A percentile compares a stretch with the other conserved stretches of the same genome.
Evolutionary conservation across 2,888 invertebrate genomes (phyloP).

Genomic region (Dolichopus griseipennis): DNA sequence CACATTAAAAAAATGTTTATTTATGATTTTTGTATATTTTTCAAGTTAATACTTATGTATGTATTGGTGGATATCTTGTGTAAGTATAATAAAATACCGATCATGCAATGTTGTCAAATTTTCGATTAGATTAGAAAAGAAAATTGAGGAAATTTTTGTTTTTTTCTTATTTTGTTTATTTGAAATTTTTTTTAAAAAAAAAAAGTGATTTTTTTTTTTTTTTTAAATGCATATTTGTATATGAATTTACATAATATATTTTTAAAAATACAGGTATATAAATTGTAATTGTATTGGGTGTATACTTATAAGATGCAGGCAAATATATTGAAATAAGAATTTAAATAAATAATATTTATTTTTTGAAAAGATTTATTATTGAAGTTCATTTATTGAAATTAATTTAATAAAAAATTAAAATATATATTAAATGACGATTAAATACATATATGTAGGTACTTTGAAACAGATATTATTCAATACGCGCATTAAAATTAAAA

Average conservation of each 20-base stretch:
- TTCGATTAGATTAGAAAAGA: constrained; percentile 2
- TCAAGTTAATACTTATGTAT: too few relatives aligned
- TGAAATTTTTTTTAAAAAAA: not conserved
- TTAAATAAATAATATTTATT: not conserved
- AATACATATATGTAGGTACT: too few relatives aligned
- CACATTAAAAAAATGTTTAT: not conserved
- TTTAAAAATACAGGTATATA: too few relatives aligned
- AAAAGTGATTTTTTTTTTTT: constrained; percentile 1
- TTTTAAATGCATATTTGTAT: not conserved
- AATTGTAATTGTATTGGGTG: not conserved
- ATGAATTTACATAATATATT: not conserved
- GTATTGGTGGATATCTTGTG: too few relatives aligned
- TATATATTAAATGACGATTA: too few relatives aligned
- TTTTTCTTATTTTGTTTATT: not conserved
- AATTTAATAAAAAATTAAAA: too few relatives aligned
- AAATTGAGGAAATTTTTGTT: not conserved
- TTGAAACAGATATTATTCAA: too few relatives aligned
- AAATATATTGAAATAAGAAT: not conserved
- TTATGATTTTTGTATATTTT: not conserved
- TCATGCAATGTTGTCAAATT: not conserved
- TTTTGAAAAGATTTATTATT: not conserved
- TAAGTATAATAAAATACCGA: not conserved
- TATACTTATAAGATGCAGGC: not conserved
- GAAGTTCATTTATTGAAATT: not conserved
- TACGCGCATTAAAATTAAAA: too few relatives aligned